Percentiles rank a stretch among this genome's conserved stretches.
These are phyloP conservation scores for Mnemiopsis leidyi DNA, from an alignment of 37 sponge, comb jelly and placozoan species.

Conservation along the genomic window DNA sequence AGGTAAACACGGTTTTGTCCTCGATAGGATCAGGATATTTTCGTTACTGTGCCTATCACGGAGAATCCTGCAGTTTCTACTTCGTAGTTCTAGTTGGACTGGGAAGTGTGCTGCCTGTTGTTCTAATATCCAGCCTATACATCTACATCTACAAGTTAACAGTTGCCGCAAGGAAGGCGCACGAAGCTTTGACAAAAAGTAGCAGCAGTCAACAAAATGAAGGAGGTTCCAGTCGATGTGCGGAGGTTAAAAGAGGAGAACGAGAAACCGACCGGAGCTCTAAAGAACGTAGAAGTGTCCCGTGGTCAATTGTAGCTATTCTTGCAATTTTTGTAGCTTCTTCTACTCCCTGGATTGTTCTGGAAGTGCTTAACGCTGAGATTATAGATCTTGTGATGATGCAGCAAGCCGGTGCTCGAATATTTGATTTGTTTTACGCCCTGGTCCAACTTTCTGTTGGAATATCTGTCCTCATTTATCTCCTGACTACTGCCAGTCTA, in stretches of 20 bases:
- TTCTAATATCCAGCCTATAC: not conserved
- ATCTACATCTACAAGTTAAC: not conserved
- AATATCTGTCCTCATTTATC: not conserved
- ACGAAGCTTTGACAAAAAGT: not conserved
- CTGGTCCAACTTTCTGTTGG: not conserved
- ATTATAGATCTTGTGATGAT: not conserved
- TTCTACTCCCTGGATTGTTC: not conserved
- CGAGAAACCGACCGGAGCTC: not conserved
- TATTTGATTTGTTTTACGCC: not conserved
- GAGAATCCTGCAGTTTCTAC: not conserved
- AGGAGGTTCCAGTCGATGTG: too few relatives aligned
- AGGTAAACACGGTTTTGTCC: not conserved
- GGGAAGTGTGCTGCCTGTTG: not conserved
- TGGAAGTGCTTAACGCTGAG: not conserved
- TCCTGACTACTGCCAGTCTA: not conserved
- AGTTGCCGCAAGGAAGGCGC: not conserved
- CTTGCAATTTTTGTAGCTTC: not conserved
- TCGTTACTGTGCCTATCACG: too few relatives aligned
- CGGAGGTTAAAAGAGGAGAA: too few relatives aligned
- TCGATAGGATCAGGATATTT: too few relatives aligned
- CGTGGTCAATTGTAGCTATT: not conserved
- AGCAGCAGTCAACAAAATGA: too few relatives aligned
- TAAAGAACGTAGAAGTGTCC: not conserved
- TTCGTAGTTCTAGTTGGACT: not conserved
- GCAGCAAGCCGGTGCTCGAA: not conserved